Percentiles rank a stretch among this genome's conserved stretches.
phyloP scores from a whole-genome alignment of 2,797 vertebrate genomes.

The Rhabdomys pumilio region DNA sequence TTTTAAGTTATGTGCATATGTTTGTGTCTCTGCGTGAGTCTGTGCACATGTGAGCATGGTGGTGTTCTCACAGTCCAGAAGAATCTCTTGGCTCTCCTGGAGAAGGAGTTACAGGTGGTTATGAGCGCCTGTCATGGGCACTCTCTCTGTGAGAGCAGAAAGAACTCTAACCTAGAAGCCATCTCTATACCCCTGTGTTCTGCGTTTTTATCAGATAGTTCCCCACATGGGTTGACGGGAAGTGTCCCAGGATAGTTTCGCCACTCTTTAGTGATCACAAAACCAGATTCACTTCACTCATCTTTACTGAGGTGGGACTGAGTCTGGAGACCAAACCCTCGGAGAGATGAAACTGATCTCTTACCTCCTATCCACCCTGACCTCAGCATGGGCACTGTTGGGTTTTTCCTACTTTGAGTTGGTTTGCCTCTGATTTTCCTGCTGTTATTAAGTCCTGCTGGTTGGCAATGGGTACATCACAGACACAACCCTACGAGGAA shows the following conservation, averaged over 20 bases:
- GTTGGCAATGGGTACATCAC: neutral
- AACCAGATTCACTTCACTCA: neutral
- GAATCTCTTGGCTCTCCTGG: neutral
- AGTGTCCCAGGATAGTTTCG: neutral
- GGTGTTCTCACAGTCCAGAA: neutral
- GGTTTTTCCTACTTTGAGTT: neutral
- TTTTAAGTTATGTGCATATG: neutral
- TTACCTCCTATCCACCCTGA: too few relatives aligned
- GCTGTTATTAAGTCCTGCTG: neutral
- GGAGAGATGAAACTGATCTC: neutral
- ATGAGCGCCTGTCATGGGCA: neutral
- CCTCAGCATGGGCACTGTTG: neutral
- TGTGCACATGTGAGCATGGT: neutral
- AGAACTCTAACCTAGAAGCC: neutral
- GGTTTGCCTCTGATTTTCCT: neutral
- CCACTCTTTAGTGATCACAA: neutral
- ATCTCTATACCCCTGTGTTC: neutral
- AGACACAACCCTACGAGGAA: too few relatives aligned
- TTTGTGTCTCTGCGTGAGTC: rapidly evolving
- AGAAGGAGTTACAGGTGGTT: neutral
- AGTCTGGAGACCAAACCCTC: neutral
- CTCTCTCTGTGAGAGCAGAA: neutral
- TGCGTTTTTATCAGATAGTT: neutral
- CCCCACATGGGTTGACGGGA: neutral
- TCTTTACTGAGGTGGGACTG: neutral